Evolutionary conservation across 2,113 vertebrate genomes (phyloP), one percentile per base, ranked within the genome.

Genomic region (Rhea pennata): DNA sequence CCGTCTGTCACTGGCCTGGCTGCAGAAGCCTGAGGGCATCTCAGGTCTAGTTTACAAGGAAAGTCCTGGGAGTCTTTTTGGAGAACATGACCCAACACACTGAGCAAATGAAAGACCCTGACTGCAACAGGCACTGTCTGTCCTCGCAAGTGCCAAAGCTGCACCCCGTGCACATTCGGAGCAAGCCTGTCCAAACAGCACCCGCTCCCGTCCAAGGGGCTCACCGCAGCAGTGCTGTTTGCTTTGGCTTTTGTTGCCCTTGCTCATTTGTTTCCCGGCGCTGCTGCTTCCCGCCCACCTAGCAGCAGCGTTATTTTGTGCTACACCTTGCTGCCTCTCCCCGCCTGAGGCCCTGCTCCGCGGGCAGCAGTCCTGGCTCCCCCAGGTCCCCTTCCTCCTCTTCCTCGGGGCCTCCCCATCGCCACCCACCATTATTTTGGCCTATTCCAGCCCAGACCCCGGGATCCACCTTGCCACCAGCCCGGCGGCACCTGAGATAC

Each of bases 201-300:
- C 27, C 13, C 19, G 9, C 39, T 70, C 27, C 33, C 20, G 23
- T 3, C 10, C 42, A 53, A 0, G 4, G 51, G 44, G 48, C 27
- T 80, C 67, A 65, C 0, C 0, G 46, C 85, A 36, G 14, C 10
- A 73, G 19, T 3, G 1, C 7, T 1, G 1, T 23, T 5, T 29
- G 15, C 54, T 27, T 29, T 56, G 54, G 56, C 56, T 31, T 56
- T 16, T 19, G 27, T 56, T 56, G 54, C 27, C 15, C 27, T 29
- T 31, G 56, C 46, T 48, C 46, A 48, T 48, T 19, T 17, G 46
- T 48, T 58, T 31, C 56, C 29, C 31, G 56, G 29, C 9, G 15
- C 36, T 36, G 36, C 36, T 36, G 36, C 36, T 36, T 36, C 36
- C 36, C 36, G 36, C 56, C 46, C 19, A 8, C 16, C 17, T 31